These are phyloP conservation scores for Drosophila dunni DNA, from an alignment of 1,140 invertebrate species.

Conservation along the genomic window DNA sequence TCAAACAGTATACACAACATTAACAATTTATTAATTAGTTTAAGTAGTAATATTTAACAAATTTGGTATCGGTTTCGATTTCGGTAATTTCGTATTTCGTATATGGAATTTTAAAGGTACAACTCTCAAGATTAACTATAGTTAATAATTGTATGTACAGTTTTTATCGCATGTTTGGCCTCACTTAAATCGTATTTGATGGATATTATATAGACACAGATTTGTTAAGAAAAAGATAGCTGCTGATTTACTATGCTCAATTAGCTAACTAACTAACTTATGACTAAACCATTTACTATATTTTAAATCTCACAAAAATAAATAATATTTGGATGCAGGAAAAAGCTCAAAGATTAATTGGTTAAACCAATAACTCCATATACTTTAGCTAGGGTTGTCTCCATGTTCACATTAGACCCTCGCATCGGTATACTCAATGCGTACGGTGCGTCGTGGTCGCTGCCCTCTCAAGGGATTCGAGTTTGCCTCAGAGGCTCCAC, in stretches of 20 bases:
- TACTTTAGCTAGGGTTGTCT: neutral
- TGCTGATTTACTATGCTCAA: neutral
- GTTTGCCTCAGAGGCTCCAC: constrained; percentile 29
- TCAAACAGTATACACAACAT: constrained; percentile 53
- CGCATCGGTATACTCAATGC: constrained; percentile 74
- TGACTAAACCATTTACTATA: neutral
- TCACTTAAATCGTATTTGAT: constrained; percentile 15
- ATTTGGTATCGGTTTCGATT: constrained; percentile 59
- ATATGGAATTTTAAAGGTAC: constrained; percentile 61
- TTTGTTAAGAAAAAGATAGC: constrained; percentile 4
- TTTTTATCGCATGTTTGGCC: constrained; percentile 45
- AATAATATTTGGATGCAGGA: constrained; percentile 1
- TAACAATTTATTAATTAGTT: constrained; percentile 50
- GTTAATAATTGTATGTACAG: constrained; percentile 42
- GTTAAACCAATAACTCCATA: constrained; percentile 23
- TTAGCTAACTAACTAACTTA: constrained; percentile 28
- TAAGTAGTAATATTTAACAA: constrained; percentile 52
- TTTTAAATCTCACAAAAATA: constrained; percentile 7
- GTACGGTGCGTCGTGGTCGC: constrained; percentile 69
- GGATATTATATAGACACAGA: constrained; percentile 30
- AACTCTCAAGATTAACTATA: constrained; percentile 66
- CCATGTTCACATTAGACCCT: constrained; percentile 39
- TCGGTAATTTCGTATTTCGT: constrained; percentile 17
- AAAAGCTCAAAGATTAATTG: constrained; percentile 20
- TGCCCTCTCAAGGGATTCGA: constrained; percentile 40